A percentile compares a stretch with the other conserved stretches of the same genome.
phyloP scores from a whole-genome alignment of 2,888 invertebrate genomes.

The Diplazon laetatorius region DNA sequence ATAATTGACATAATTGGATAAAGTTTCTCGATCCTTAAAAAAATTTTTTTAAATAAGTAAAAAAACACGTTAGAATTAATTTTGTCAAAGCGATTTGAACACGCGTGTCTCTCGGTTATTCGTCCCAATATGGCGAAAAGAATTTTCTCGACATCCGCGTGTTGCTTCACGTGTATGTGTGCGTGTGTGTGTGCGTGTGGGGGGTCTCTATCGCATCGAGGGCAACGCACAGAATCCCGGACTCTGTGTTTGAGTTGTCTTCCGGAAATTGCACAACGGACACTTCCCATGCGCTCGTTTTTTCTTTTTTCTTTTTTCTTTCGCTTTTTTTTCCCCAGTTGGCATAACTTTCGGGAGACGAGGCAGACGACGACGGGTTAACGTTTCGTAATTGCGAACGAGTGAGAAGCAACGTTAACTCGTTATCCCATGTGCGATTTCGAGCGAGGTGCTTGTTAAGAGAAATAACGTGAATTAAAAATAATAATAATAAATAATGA shows the following conservation, averaged over 20 bases:
- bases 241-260: slow-evolving; percentile 37
- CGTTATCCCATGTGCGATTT: slow-evolving; percentile 65
- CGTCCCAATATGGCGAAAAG: slow-evolving; percentile 15
- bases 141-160: slow-evolving; percentile 3
- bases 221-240: slow-evolving; percentile 11
- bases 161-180: neutral
- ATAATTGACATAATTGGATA: too few relatives aligned
- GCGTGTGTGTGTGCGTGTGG: too few relatives aligned
- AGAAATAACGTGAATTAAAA: slow-evolving; percentile 12
- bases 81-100: too few relatives aligned
- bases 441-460: slow-evolving; percentile 21
- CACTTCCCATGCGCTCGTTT: slow-evolving; percentile 59
- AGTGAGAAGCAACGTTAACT: slow-evolving; percentile 71
- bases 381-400: slow-evolving; percentile 70
- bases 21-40: too few relatives aligned
- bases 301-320: too few relatives aligned
- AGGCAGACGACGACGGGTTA: slow-evolving; percentile 38
- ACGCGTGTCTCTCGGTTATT: neutral
- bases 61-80: too few relatives aligned
- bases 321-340: too few relatives aligned
- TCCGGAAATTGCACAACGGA: slow-evolving; percentile 70
- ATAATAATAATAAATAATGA: too few relatives aligned
- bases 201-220: too few relatives aligned
- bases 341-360: slow-evolving; percentile 24
- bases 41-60: too few relatives aligned